Base-by-base conservation (phyloP, 2,797 vertebrate species). In the Cyclopterus lumpus region DNA sequence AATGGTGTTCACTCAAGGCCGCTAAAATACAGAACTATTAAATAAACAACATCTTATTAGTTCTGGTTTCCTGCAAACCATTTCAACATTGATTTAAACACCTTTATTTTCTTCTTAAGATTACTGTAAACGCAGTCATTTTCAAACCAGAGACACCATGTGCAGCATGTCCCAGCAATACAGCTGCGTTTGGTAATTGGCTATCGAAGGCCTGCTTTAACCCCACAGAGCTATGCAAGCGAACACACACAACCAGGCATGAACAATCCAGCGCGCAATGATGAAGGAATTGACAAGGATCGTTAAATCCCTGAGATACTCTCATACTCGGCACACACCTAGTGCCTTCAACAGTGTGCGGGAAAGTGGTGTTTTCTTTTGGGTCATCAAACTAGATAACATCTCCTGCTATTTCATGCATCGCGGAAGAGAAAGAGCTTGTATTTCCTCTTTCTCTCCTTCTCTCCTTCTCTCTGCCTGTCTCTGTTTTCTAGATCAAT, bases 401-500 rank as follows among this genome's bases (percentile, higher is more conserved):
- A 88, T 92, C 88, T 90, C 83, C 87, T 88, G 84, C 76, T 67
- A 81, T 91, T 92, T 93, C 82, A 84, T 79, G 78, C 88, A 73
- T 73, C 70, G 83, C 44, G 63, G 75, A 73, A 86, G 64, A 73
- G 61, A 81, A 74, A 73, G 42, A 67, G 63, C 66, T 86, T 84
- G 57, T 55, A 44, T 88, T 81, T 88, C 87, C 66, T 67, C 71
- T 51, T 69, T 84, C 75, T 71, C 59, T 68, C 67, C 79, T 59
- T 71, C 75, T 34, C 73, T 73, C 61, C 79, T 59, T 71, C 75
- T 34, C 73, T 73, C 61, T 22, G 67, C 73, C 72, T 18, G 80
- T 80, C 86, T 89, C 82, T n/a, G 2, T 83, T 91, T 86, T 91
- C 81, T 73, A 76, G 86, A 93, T 93, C 92, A 92, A 94, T 94